Base-by-base conservation (phyloP, 1,140 invertebrate genomes). In the Drosophila repletoides region DNA sequence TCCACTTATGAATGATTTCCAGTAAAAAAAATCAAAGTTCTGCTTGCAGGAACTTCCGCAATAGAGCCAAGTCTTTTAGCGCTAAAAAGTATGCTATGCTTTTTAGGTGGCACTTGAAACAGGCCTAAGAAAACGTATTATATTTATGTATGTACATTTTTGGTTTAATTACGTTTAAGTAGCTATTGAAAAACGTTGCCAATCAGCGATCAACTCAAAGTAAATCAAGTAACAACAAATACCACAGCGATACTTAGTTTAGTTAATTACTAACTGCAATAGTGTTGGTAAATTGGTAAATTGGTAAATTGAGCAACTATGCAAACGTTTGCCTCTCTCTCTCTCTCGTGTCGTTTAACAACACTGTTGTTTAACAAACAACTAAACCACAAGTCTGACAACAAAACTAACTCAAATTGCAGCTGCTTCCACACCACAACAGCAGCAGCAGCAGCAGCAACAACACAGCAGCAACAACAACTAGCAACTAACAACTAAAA, bases 391-490 rank as follows among this genome's bases (percentile, higher is more conserved):
- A 45, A 66, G 45, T 34, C 28, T 36, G 55, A 60, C 63, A 66
- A 60, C 63, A 31, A 24, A 61, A 64, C 52, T 21, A 46, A 63
- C 59, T 43, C 29, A 58, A 65, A 65, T 46, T 48, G 52, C 60
- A 64, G 41, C 19, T 46, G 53, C 61, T 55, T 29, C 21, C 24
- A 41, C 21, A 53, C 36, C 40, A 41, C 31, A 34, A 34, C 31
- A 9, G 3, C 36, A 40, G 21, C 17, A 19, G 14, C 31, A 49
- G 22, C 34, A 21, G 12, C 9, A 38, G 15, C 36, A 17, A 21
- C 36, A 40, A n/a, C 14, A n/a, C 12, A 38, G 21, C 29, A 10
- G 36, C 19, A 36, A 48, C 5, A 29, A 15, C 38, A 29, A 40
- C 29, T 36, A 14, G 53, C 34, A 45, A 55, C 34, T 40, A 7